phyloP scores from a whole-genome alignment of 2,888 invertebrate species.

The Chaetogeoica ovagalla region DNA sequence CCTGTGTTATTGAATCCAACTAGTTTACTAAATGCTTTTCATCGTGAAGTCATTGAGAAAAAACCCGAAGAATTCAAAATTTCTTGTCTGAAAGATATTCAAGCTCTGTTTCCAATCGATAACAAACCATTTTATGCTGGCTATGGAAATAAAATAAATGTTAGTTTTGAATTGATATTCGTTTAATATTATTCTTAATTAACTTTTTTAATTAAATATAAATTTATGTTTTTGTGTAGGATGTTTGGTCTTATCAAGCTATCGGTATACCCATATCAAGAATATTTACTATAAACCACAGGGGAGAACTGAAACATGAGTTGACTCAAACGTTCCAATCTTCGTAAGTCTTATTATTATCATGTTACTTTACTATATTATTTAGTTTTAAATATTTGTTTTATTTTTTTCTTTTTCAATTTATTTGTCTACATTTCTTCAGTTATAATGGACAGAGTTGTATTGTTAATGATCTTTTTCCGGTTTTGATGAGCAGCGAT shows the following conservation, averaged over 20 bases:
- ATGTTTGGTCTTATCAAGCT: constrained; percentile 95
- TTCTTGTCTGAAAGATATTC: constrained; percentile 93
- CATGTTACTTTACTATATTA: constrained; percentile 53
- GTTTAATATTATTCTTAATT: constrained; percentile 28
- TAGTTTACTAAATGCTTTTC: constrained; percentile 94
- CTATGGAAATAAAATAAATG: constrained; percentile 97
- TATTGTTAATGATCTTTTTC: constrained; percentile 52
- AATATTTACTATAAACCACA: constrained; percentile 97
- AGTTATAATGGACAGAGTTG: constrained; percentile 51
- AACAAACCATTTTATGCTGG: constrained; percentile 97
- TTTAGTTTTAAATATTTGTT: constrained; percentile 17
- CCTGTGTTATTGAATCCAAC: constrained; percentile 96
- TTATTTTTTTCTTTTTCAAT: constrained; percentile 19
- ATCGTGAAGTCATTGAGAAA: constrained; percentile 97
- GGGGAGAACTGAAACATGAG: constrained; percentile 94
- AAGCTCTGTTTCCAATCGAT: constrained; percentile 84
- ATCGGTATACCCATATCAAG: constrained; percentile 94
- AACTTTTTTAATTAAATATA: constrained; percentile 12
- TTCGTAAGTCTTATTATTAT: constrained; percentile 78
- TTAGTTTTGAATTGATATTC: constrained; percentile 63
- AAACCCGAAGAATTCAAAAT: constrained; percentile 99
- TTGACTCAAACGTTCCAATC: constrained; percentile 96
- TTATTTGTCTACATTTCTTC: constrained; percentile 39
- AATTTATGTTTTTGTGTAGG: constrained; percentile 66
- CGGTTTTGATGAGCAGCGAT: constrained; percentile 38